phyloP scores from a whole-genome alignment of 2,797 vertebrate genomes.

The Eulemur mongoz region DNA sequence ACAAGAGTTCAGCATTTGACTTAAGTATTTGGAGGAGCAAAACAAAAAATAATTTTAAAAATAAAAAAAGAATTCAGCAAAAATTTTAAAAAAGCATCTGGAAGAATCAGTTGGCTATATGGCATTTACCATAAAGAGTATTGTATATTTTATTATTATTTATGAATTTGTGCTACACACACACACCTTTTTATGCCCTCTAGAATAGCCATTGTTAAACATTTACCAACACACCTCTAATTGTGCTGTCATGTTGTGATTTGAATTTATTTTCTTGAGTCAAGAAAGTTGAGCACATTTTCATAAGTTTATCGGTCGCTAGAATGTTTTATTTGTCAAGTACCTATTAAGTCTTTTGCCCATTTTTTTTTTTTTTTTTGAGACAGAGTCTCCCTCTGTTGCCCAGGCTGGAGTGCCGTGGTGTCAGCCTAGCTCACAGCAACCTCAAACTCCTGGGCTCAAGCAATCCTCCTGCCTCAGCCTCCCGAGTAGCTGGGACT shows the following conservation, averaged over 20 bases:
- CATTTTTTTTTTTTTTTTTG: background rate
- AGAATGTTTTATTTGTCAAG: background rate
- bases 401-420: too few relatives aligned
- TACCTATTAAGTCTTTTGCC: background rate
- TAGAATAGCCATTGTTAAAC: background rate
- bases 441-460: too few relatives aligned
- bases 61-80: background rate
- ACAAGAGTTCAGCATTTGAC: background rate
- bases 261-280: background rate
- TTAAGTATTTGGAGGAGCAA: too few relatives aligned
- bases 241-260: background rate
- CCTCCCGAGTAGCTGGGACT: too few relatives aligned
- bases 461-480: too few relatives aligned
- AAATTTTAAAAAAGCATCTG: background rate
- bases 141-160: background rate
- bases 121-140: background rate
- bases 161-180: background rate
- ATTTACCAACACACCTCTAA: background rate
- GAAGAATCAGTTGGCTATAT: background rate
- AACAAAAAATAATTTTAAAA: too few relatives aligned
- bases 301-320: background rate
- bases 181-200: background rate
- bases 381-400: too few relatives aligned
- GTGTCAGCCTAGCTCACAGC: too few relatives aligned
- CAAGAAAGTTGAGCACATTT: background rate